phyloP scores from a whole-genome alignment of 2,113 vertebrate genomes.

The Danionella cerebrum region DNA sequence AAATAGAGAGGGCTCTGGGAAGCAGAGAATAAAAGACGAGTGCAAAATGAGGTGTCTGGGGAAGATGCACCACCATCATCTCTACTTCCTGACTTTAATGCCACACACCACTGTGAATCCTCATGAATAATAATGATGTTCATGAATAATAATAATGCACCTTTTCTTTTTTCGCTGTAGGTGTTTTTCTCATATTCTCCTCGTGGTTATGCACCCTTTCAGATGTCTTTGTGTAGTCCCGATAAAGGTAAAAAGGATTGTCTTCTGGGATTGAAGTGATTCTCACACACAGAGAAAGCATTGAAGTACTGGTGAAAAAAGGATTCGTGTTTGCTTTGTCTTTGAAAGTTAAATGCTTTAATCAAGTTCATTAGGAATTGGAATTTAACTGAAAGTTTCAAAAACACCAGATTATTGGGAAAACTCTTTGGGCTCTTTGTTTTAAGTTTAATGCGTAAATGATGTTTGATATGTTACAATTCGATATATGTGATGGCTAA shows the following conservation, averaged over 20 bases:
- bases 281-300: neutral
- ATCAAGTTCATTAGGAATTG: too few species aligned
- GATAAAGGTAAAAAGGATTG: neutral
- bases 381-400: too few species aligned
- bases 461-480: too few species aligned
- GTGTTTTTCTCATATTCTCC: neutral
- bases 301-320: neutral
- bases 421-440: too few species aligned
- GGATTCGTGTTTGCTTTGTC: neutral
- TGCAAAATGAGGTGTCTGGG: neutral
- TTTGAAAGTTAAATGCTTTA: neutral
- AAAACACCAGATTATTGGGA: too few species aligned
- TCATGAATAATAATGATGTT: too few species aligned
- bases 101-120: neutral
- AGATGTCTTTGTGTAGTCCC: neutral
- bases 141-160: neutral
- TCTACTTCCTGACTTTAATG: neutral
- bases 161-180: neutral
- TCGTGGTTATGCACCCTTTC: neutral
- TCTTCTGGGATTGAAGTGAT: neutral
- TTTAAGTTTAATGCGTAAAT: too few species aligned
- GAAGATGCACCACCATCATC: neutral
- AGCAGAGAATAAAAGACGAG: neutral
- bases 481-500: too few species aligned
- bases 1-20: neutral